A percentile compares a stretch with the other conserved stretches of the same genome.
These are phyloP conservation scores for Chionis minor DNA, from an alignment of 2,113 vertebrate genomes.

Conservation along the genomic window DNA sequence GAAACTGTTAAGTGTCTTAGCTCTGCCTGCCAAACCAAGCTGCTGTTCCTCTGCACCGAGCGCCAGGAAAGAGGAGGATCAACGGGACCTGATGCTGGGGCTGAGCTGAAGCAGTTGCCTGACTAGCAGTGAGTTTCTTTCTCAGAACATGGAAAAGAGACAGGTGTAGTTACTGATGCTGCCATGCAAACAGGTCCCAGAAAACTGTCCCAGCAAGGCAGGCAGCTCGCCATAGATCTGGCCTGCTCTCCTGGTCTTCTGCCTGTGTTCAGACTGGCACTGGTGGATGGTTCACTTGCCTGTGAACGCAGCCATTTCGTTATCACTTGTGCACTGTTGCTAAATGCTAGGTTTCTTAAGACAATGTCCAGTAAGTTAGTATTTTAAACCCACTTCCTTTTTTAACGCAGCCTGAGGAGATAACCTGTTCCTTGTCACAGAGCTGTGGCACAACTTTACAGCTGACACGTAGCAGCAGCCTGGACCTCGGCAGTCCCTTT, in stretches of 20 bases:
- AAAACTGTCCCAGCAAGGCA: rapidly evolving
- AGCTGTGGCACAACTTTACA: not conserved
- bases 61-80: not conserved
- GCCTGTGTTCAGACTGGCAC: rapidly evolving
- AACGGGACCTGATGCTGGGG: not conserved
- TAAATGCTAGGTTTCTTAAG: not conserved
- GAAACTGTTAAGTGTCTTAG: not conserved
- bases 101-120: not conserved
- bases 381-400: not conserved
- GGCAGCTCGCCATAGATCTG: rapidly evolving
- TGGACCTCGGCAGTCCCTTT: not conserved
- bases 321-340: not conserved
- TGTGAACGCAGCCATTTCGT: rapidly evolving
- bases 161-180: not conserved
- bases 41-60: not conserved
- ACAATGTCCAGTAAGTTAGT: not conserved
- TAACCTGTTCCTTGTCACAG: not conserved
- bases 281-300: not conserved
- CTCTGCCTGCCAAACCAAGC: not conserved
- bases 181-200: not conserved
- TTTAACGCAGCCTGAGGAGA: not conserved
- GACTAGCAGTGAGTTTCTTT: not conserved
- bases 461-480: rapidly evolving
- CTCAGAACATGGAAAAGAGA: not conserved
- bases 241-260: not conserved